Percentiles rank a stretch among this genome's conserved stretches.
These are phyloP conservation scores for Tokudaia tokunoshimensis DNA, from an alignment of 2,797 vertebrate species.

Conservation along the genomic window DNA sequence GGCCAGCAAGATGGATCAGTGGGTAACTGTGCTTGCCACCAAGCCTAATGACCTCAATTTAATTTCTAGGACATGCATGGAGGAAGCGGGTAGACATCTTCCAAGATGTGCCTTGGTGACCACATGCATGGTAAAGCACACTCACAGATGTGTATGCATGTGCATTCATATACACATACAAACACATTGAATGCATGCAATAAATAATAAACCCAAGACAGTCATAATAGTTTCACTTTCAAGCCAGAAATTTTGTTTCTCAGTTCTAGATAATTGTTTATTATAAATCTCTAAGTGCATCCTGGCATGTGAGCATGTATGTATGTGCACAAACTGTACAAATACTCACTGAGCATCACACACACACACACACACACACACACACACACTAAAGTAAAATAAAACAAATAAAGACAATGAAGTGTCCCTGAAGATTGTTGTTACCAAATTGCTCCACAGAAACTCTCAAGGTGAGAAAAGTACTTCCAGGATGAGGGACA, in stretches of 20 bases:
- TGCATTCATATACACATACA: background rate
- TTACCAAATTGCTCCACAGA: background rate
- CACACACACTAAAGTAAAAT: background rate
- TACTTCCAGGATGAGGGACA: accelerated
- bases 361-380: too few species aligned
- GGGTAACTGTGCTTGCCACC: background rate
- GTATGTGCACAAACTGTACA: too few species aligned
- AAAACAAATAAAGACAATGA: background rate
- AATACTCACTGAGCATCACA: background rate
- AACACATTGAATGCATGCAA: background rate
- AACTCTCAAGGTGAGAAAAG: background rate
- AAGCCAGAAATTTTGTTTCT: background rate
- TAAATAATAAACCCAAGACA: background rate
- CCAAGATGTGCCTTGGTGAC: background rate
- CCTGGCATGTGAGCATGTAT: background rate
- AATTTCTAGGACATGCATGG: background rate
- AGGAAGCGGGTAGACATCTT: background rate
- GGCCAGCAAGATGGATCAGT: background rate
- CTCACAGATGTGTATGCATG: background rate
- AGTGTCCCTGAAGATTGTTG: background rate
- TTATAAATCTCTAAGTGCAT: background rate
- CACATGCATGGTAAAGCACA: background rate
- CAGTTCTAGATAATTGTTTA: background rate
- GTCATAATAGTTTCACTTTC: background rate
- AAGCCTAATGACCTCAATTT: background rate